Evolutionary conservation across 1,140 invertebrate genomes (phyloP).

Genomic region (Macrobrachium rosenbergii): DNA sequence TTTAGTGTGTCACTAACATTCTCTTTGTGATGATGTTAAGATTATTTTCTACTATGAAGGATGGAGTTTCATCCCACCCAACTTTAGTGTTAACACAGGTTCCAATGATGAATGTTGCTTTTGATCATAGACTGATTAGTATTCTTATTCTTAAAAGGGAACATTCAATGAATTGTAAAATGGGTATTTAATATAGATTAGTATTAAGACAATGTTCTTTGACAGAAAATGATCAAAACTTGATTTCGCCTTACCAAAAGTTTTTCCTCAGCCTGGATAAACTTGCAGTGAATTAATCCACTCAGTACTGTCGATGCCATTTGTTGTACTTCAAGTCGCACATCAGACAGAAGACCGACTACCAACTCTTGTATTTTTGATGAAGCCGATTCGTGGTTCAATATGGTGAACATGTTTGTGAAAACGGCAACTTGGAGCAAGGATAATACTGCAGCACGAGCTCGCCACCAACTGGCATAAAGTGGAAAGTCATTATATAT

Average conservation of each 20-base stretch:
- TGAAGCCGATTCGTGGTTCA: conserved; percentile 69
- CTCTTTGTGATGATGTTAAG: too few species aligned
- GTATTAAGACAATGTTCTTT: too few species aligned
- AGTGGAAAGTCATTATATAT: not conserved
- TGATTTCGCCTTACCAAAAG: conserved; percentile 31
- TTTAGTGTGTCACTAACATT: too few species aligned
- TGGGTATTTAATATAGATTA: too few species aligned
- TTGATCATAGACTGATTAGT: too few species aligned
- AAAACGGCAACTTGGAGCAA: conserved; percentile 88
- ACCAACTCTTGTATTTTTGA: conserved; percentile 74
- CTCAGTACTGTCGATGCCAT: conserved; percentile 85
- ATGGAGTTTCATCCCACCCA: too few species aligned
- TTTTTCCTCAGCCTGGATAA: conserved; percentile 72
- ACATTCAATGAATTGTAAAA: too few species aligned
- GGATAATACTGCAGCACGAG: conserved; percentile 79
- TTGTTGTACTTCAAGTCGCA: conserved; percentile 83
- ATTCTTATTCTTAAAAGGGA: not conserved
- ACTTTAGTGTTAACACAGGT: too few species aligned
- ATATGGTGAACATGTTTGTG: conserved; percentile 83
- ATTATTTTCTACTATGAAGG: too few species aligned
- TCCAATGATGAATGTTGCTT: too few species aligned
- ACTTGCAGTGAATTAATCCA: conserved; percentile 88
- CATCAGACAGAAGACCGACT: conserved; percentile 78
- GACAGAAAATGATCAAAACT: not conserved
- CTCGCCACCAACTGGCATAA: conserved; percentile 80